Conservation (phyloP, 2,113 vertebrate species). For the Trachemys scripta region DNA sequence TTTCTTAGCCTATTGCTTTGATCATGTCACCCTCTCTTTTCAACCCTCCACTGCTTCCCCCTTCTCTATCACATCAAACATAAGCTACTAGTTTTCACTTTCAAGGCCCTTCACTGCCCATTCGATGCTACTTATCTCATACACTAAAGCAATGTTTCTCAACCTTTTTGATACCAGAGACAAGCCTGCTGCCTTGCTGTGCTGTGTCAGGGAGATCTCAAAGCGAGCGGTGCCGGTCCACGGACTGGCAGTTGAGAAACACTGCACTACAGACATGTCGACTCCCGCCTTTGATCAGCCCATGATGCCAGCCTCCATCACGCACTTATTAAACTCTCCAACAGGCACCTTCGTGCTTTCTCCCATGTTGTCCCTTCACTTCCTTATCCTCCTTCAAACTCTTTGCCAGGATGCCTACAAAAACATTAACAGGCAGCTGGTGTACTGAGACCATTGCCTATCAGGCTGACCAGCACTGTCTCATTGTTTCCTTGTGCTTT, state of each 20-base stretch:
- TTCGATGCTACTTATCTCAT: neutral
- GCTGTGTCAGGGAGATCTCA: no score
- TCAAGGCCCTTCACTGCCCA: slow-evolving; percentile 21
- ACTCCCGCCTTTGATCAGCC: neutral
- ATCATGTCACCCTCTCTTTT: neutral
- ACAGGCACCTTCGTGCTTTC: neutral
- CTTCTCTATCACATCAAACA: neutral
- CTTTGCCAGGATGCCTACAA: neutral
- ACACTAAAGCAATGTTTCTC: neutral
- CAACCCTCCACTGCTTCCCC: neutral
- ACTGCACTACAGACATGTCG: no score
- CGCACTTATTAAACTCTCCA: neutral
- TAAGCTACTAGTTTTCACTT: neutral
- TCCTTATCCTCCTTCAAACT: neutral
- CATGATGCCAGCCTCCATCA: neutral
- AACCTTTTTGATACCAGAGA: no score
- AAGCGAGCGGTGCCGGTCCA: no score
- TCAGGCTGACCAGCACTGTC: neutral
- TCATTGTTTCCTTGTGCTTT: neutral
- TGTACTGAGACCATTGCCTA: neutral
- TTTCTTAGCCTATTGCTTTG: neutral
- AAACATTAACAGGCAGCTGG: neutral
- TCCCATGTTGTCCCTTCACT: neutral
- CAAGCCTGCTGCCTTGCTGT: no score
- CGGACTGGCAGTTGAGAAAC: no score